A percentile compares a stretch with the other conserved stretches of the same genome.
Conservation (phyloP, 2,888 invertebrate genomes). For the Oligia latruncula region DNA sequence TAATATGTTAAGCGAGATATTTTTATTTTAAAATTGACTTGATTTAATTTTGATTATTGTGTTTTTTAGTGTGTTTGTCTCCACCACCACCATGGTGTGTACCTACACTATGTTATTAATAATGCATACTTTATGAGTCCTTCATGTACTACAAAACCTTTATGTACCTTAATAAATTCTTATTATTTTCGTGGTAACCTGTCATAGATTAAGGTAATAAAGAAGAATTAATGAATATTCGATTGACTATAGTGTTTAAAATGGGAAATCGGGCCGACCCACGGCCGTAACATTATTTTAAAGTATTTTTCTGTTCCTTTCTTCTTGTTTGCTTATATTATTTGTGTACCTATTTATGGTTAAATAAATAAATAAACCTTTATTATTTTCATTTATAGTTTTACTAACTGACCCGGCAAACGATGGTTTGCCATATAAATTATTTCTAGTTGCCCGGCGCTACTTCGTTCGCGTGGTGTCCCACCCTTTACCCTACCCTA, state of each 20-base stretch:
- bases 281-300: not conserved
- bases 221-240: not conserved
- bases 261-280: not conserved
- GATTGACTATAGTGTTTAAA: not conserved
- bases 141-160: not conserved
- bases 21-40: conserved; percentile 9
- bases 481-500: too few relatives aligned
- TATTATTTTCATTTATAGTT: not conserved
- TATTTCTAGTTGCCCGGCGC: too few relatives aligned
- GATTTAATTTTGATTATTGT: too few relatives aligned
- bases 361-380: not conserved
- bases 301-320: not conserved
- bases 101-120: not conserved
- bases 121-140: not conserved
- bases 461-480: too few relatives aligned
- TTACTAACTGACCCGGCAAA: too few relatives aligned
- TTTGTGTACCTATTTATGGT: not conserved
- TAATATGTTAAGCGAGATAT: not conserved
- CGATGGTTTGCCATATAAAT: too few relatives aligned
- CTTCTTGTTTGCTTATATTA: not conserved
- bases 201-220: not conserved
- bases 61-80: not conserved
- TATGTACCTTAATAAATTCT: not conserved
- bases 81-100: too few relatives aligned
- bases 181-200: not conserved